These are phyloP conservation scores for Lasiommata megera DNA, from an alignment of 2,888 invertebrate species.

Conservation along the genomic window DNA sequence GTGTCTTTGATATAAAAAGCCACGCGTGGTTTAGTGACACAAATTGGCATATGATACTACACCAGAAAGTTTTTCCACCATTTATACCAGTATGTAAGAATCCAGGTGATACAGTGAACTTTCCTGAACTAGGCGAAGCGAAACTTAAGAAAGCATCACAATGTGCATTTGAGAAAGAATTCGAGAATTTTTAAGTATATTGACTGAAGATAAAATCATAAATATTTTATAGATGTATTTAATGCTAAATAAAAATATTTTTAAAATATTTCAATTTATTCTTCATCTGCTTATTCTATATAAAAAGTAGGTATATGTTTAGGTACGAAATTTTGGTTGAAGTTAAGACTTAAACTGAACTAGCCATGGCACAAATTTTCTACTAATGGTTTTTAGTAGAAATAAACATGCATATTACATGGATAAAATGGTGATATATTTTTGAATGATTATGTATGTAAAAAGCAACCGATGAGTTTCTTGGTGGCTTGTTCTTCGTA, in stretches of 20 bases:
- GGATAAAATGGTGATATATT: too few relatives aligned
- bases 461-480: too few relatives aligned
- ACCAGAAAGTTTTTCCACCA: slow-evolving; percentile 85
- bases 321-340: too few relatives aligned
- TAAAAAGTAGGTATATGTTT: neutral
- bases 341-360: too few relatives aligned
- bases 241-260: neutral
- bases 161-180: slow-evolving; percentile 83
- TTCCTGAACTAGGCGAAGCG: slow-evolving; percentile 81
- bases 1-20: slow-evolving; percentile 93
- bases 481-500: too few relatives aligned
- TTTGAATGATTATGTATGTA: too few relatives aligned
- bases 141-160: slow-evolving; percentile 65
- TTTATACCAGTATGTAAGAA: slow-evolving; percentile 78
- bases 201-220: neutral
- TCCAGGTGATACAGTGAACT: slow-evolving; percentile 84
- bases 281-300: too few relatives aligned
- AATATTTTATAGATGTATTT: neutral
- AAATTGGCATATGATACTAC: slow-evolving; percentile 90
- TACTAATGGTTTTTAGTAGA: too few relatives aligned
- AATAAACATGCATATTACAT: too few relatives aligned
- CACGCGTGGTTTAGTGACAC: slow-evolving; percentile 93
- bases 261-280: neutral
- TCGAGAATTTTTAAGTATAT: slow-evolving; percentile 81
- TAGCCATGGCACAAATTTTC: too few relatives aligned